phyloP scores from a whole-genome alignment of 37 sponge, comb jelly and placozoan genomes.

The Ephydatia muelleri region DNA sequence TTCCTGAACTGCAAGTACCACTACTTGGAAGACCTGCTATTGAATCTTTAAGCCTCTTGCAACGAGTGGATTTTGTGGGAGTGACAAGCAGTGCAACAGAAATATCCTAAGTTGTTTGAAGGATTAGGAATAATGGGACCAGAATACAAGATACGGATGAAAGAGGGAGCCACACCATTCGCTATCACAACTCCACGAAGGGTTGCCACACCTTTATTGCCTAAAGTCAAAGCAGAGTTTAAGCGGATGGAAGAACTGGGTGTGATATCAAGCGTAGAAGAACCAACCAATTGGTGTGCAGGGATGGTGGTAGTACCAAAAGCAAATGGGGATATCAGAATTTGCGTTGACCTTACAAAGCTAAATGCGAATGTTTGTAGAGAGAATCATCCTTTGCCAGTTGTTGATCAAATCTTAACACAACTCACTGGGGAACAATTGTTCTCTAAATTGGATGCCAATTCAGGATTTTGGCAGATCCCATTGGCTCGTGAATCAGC shows the following conservation, averaged over 20 bases:
- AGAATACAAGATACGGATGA: constrained; percentile 22
- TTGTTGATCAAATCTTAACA: constrained; percentile 45
- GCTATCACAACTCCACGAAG: constrained; percentile 35
- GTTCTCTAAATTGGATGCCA: constrained; percentile 33
- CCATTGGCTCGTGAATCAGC: constrained; percentile 16
- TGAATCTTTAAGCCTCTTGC: constrained; percentile 16
- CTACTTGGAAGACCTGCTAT: constrained; percentile 35
- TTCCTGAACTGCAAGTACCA: no score
- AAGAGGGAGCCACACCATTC: constrained; percentile 3
- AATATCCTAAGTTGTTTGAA: constrained; percentile 21
- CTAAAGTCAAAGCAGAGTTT: constrained; percentile 35
- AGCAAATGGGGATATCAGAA: constrained; percentile 15
- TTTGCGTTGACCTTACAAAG: constrained; percentile 46
- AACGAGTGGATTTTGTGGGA: background rate
- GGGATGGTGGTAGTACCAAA: constrained; percentile 52
- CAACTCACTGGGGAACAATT: constrained; percentile 28
- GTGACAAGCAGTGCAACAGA: background rate
- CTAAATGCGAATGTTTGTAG: constrained; percentile 48
- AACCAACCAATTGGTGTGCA: constrained; percentile 38
- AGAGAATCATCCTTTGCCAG: constrained; percentile 29
- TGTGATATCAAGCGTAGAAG: background rate
- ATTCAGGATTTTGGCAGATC: constrained; percentile 53
- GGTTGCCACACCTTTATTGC: constrained; percentile 25
- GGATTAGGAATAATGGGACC: constrained; percentile 29
- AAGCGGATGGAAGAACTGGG: constrained; percentile 43